Base-by-base conservation (phyloP, 2,113 vertebrate species). In the Willisornis vidua region DNA sequence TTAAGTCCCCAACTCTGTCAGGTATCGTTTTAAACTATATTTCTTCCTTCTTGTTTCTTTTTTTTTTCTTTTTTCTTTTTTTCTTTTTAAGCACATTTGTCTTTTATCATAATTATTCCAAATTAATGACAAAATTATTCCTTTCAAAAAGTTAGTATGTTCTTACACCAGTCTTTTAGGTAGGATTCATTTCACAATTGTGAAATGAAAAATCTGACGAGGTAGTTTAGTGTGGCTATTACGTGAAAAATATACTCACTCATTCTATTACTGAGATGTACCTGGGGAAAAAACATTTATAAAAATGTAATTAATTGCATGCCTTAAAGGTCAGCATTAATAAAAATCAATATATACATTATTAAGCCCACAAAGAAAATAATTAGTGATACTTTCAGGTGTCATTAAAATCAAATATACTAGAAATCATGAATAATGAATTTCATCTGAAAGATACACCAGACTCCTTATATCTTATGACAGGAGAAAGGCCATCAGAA, bases 331-430 rank as follows among this genome's bases (percentile, higher is more conserved):
- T 92, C 87, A 96, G 18, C 19, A 79, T 94, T 92, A 91, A 90
- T 93, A 96, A 97, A 97, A 95, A 95, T 66, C 41, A 94, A 95
- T 28, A 66, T 41, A 45, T 45, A 57, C 24, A 82, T 95, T 97
- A 94, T 83, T 94, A 89, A 93, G 8, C 7, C 35, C 55, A 87
- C 25, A 55, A 58, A 94, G 19, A 95, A 96, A 95, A 94, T 73
- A 80, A 86, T 95, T 92, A 82, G 29, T 55, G 61, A 62, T 94
- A 43, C 17, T 94, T 97, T 62, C 20, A 31, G 35, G 14, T 89
- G 51, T 35, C 71, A 33, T 86, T 86, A 94, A 90, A 63, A 74
- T 75, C 18, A 80, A 87, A 51, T 78, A 48, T 72, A 62, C 35
- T 85, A 74, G 96, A 85, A 91, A 37, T 7, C 6, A 71, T 77